phyloP scores from a whole-genome alignment of 1,140 invertebrate species.

The Camponotus pennsylvanicus region DNA sequence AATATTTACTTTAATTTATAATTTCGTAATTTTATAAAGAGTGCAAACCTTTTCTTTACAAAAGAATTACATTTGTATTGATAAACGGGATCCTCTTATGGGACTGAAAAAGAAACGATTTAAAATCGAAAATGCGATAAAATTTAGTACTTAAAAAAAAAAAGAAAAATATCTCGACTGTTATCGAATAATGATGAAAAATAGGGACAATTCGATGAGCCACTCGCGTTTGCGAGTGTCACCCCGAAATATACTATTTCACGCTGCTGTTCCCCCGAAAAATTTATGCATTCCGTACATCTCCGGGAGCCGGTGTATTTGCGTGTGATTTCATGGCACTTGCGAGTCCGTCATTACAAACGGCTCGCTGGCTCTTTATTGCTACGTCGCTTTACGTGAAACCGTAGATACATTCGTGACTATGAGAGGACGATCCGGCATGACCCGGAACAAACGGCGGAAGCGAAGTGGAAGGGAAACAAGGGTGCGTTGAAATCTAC shows the following conservation, averaged over 20 bases:
- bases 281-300: slow-evolving; percentile 22
- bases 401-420: slow-evolving; percentile 65
- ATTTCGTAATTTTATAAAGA: no score
- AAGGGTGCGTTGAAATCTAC: slow-evolving; percentile 53
- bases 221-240: background rate
- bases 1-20: no score
- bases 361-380: slow-evolving; percentile 59
- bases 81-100: no score
- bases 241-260: slow-evolving; percentile 44
- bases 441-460: slow-evolving; percentile 49
- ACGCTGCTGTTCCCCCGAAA: slow-evolving; percentile 19
- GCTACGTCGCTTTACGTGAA: slow-evolving; percentile 60
- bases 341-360: slow-evolving; percentile 61
- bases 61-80: no score
- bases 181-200: background rate
- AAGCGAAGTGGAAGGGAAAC: slow-evolving; percentile 33
- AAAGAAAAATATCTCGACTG: background rate
- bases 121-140: background rate
- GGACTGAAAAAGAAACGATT: no score
- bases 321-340: slow-evolving; percentile 50
- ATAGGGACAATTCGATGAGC: background rate
- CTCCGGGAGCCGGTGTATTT: slow-evolving; percentile 22
- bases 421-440: slow-evolving; percentile 41
- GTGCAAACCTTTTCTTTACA: no score
- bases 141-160: background rate